These are phyloP conservation scores for Lophochroa leadbeateri DNA, from an alignment of 2,113 vertebrate species.

Conservation along the genomic window DNA sequence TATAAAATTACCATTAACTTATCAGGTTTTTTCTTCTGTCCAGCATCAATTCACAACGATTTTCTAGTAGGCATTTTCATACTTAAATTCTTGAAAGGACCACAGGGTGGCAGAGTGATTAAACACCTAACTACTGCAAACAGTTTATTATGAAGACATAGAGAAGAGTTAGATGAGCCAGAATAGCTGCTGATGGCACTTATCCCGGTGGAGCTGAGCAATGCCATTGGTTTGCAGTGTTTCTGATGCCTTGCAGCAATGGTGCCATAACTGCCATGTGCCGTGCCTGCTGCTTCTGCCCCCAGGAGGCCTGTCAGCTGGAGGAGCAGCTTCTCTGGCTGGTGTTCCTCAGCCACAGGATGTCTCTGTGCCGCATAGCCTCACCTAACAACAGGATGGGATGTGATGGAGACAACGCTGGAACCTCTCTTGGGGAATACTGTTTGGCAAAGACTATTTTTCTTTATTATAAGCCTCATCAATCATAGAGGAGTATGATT, in stretches of 20 bases:
- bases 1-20: neutral
- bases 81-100: neutral
- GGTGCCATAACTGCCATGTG: rapidly evolving
- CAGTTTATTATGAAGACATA: neutral
- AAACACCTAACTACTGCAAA: neutral
- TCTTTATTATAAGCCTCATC: neutral
- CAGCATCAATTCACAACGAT: neutral
- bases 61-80: neutral
- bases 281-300: neutral
- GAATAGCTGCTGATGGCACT: neutral
- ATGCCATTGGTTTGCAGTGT: rapidly evolving
- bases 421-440: neutral
- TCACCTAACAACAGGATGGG: neutral
- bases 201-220: rapidly evolving
- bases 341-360: neutral
- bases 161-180: rapidly evolving
- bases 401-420: neutral
- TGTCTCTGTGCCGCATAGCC: neutral
- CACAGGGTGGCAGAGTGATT: conserved; percentile 46
- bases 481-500: neutral
- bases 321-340: rapidly evolving
- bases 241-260: rapidly evolving
- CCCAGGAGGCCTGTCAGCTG: rapidly evolving
- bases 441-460: neutral
- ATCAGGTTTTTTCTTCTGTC: neutral